Conservation (phyloP, 2,797 vertebrate species). For the Periophthalmus magnuspinnatus region DNA sequence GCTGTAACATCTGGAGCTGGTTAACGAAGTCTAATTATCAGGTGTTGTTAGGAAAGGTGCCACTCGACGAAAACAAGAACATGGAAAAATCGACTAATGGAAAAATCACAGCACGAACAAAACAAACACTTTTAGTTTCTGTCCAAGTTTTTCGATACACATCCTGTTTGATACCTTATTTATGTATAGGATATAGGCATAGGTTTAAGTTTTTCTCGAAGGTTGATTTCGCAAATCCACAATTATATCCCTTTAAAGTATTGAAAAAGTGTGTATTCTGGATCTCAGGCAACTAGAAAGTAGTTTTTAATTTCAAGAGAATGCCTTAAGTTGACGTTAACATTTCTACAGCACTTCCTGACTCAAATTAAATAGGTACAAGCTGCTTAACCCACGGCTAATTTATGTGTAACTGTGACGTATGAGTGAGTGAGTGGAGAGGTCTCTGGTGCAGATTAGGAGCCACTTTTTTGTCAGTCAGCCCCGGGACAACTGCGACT, state of each 20-base stretch:
- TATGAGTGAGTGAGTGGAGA: too few species aligned
- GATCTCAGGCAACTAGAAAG: too few species aligned
- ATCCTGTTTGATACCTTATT: not conserved
- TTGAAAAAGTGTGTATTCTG: too few species aligned
- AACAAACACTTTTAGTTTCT: conserved; percentile 19
- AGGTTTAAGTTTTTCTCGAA: too few species aligned
- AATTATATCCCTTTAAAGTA: too few species aligned
- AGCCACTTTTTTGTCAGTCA: too few species aligned
- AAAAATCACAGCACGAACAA: conserved; percentile 59
- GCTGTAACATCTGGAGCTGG: conserved; percentile 60
- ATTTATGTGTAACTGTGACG: not conserved
- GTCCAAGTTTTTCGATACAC: not conserved
- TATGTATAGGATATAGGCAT: not conserved
- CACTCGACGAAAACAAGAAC: conserved; percentile 49
- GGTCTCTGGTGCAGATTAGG: not conserved
- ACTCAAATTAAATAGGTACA: not conserved
- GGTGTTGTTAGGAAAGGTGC: conserved; percentile 45
- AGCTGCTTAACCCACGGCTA: not conserved
- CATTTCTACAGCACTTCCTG: not conserved
- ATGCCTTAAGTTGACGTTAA: too few species aligned
- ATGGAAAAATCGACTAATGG: conserved; percentile 52
- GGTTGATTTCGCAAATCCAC: too few species aligned
- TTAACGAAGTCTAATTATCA: conserved; percentile 57
- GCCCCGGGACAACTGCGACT: too few species aligned
- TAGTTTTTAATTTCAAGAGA: too few species aligned